Conservation (phyloP, 2,888 invertebrate genomes). For the Thecophora atra region DNA sequence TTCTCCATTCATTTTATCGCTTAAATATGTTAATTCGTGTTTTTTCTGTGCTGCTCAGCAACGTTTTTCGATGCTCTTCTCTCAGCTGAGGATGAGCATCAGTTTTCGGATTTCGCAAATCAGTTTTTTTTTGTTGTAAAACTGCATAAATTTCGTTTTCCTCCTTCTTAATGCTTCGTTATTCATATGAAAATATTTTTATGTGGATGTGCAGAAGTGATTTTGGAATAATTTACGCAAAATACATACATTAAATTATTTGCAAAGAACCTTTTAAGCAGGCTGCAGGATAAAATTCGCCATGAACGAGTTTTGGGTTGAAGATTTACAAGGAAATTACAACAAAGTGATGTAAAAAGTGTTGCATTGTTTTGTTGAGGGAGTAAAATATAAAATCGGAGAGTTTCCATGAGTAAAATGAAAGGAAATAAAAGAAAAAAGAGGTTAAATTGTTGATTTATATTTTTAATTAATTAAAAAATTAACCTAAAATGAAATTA, state of each 20-base stretch:
- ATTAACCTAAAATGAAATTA: too few relatives aligned
- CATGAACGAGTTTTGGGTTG: not conserved
- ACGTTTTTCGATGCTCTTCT: not conserved
- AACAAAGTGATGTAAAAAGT: too few relatives aligned
- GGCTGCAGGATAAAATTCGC: not conserved
- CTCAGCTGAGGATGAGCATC: conserved; percentile 6
- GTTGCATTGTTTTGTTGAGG: too few relatives aligned
- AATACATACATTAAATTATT: not conserved
- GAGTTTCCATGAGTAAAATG: too few relatives aligned
- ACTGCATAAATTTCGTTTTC: not conserved
- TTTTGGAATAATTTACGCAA: conserved; percentile 29
- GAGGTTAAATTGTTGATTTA: too few relatives aligned
- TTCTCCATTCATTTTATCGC: conserved; percentile 47
- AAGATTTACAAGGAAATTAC: too few relatives aligned
- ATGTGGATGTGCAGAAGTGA: conserved; percentile 26
- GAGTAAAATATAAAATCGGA: too few relatives aligned
- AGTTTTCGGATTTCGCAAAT: conserved; percentile 30
- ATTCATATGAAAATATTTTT: conserved; percentile 11
- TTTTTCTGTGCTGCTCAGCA: conserved; percentile 14
- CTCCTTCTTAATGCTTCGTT: conserved; percentile 5
- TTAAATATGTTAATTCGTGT: conserved; percentile 45
- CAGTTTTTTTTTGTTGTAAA: conserved; percentile 21
- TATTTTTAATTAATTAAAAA: too few relatives aligned
- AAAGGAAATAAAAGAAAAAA: too few relatives aligned
- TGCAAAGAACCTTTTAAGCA: not conserved